phyloP scores from a whole-genome alignment of 2,888 invertebrate genomes.

The Gisinianus flammeolus region DNA sequence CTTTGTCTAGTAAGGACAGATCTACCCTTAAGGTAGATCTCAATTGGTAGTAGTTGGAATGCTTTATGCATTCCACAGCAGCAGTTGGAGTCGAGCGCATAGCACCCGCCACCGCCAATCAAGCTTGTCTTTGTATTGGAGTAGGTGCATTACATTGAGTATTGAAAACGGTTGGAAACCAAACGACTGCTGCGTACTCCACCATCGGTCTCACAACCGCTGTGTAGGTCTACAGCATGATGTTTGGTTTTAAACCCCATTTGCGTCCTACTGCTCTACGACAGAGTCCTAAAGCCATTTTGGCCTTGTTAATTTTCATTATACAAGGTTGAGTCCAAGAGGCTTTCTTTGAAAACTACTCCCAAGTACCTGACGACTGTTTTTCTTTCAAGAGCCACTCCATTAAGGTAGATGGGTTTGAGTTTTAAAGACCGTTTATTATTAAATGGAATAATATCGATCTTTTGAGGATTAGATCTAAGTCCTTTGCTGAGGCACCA shows the following conservation, averaged over 20 bases:
- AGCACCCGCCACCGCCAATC: no score
- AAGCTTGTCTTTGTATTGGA: no score
- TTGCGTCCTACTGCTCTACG: background rate
- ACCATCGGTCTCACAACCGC: no score
- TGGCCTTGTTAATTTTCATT: background rate
- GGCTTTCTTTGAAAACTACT: background rate
- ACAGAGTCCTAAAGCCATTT: background rate
- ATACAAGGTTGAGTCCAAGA: background rate
- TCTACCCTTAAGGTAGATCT: no score
- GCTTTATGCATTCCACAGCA: no score
- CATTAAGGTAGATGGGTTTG: background rate
- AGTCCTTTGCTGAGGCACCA: background rate
- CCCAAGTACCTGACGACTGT: background rate
- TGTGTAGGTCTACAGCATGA: background rate
- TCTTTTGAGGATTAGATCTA: background rate
- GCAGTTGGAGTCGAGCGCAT: no score
- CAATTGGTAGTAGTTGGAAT: no score
- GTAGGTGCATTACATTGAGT: no score
- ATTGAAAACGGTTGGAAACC: background rate
- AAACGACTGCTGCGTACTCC: background rate
- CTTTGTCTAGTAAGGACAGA: no score
- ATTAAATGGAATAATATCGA: background rate
- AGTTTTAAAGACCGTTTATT: background rate
- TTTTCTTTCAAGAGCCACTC: background rate
- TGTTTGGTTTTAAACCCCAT: background rate